Evolutionary conservation across 1,140 invertebrate species (phyloP).

Genomic region (Drosophila persimilis): DNA sequence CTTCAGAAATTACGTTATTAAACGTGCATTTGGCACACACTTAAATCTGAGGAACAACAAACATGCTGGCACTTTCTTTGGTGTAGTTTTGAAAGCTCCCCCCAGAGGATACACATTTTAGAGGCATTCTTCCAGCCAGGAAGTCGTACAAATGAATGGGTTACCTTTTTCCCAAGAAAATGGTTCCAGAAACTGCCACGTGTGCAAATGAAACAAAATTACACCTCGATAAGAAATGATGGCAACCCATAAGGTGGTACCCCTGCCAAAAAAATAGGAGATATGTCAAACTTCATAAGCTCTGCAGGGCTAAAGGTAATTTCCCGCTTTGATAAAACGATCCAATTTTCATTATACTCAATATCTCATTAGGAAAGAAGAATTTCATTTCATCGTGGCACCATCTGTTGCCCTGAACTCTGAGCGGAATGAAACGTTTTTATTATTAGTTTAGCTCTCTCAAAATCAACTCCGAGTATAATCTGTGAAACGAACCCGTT

Average conservation of each 20-base stretch:
- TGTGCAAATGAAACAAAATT: too few species aligned
- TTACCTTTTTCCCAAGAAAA: constrained; percentile 39
- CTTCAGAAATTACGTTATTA: constrained; percentile 82
- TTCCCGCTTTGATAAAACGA: background rate
- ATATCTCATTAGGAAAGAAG: constrained; percentile 32
- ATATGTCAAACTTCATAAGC: too few species aligned
- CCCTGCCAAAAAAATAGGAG: too few species aligned
- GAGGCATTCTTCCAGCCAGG: constrained; percentile 33
- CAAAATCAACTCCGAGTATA: constrained; percentile 51
- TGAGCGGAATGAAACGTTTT: constrained; percentile 23
- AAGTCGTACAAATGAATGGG: constrained; percentile 69
- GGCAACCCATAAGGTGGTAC: too few species aligned
- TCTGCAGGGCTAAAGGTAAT: constrained; percentile 3
- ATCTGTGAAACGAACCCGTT: constrained; percentile 44
- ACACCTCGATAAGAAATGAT: too few species aligned
- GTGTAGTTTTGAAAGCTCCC: too few species aligned
- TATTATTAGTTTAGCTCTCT: constrained; percentile 44
- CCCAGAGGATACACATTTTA: too few species aligned
- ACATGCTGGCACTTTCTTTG: background rate
- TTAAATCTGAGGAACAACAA: constrained; percentile 57
- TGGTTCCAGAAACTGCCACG: background rate
- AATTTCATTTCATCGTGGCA: constrained; percentile 19
- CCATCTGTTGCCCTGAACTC: constrained; percentile 25
- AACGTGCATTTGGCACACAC: constrained; percentile 81
- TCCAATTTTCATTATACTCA: constrained; percentile 22